Evolutionary conservation across 1,140 invertebrate species (phyloP).

Genomic region (Neelides sp.): DNA sequence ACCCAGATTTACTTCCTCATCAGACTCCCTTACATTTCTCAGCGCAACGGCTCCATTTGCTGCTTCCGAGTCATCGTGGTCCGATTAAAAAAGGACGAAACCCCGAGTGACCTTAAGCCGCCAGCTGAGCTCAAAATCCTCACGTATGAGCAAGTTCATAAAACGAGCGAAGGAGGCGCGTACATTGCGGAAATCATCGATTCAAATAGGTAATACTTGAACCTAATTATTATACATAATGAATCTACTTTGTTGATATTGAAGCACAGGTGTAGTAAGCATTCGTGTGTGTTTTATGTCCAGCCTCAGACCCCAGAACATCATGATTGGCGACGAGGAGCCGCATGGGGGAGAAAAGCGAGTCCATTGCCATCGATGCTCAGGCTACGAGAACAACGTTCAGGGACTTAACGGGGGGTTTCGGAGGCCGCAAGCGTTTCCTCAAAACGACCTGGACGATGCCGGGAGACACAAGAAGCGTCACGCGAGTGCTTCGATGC

Average conservation of each 20-base stretch:
- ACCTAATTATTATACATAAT: background rate
- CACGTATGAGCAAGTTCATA: constrained; percentile 59
- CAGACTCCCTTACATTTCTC: constrained; percentile 54
- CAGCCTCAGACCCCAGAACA: constrained; percentile 7
- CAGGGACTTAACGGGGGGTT: constrained; percentile 7
- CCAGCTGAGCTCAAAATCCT: constrained; percentile 53
- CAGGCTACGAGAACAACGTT: no score
- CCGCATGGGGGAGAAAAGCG: background rate
- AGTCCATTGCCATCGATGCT: constrained; percentile 12
- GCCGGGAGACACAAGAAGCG: constrained; percentile 17
- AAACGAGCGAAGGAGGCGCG: constrained; percentile 48
- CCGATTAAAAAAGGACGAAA: constrained; percentile 49
- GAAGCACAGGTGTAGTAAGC: background rate
- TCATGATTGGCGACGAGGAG: constrained; percentile 24
- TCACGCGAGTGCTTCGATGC: constrained; percentile 9
- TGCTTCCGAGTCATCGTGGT: constrained; percentile 66
- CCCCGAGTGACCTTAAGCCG: constrained; percentile 48
- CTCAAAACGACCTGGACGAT: background rate
- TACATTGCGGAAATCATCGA: constrained; percentile 72
- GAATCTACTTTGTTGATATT: background rate
- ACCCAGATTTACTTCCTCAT: constrained; percentile 22
- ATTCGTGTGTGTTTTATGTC: background rate
- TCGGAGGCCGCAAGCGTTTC: constrained; percentile 6
- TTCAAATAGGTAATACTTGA: constrained; percentile 16
- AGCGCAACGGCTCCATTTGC: constrained; percentile 73